A percentile compares a stretch with the other conserved stretches of the same genome.
Evolutionary conservation across 2,888 invertebrate species (phyloP).

Genomic region (Aethes cnicana): DNA sequence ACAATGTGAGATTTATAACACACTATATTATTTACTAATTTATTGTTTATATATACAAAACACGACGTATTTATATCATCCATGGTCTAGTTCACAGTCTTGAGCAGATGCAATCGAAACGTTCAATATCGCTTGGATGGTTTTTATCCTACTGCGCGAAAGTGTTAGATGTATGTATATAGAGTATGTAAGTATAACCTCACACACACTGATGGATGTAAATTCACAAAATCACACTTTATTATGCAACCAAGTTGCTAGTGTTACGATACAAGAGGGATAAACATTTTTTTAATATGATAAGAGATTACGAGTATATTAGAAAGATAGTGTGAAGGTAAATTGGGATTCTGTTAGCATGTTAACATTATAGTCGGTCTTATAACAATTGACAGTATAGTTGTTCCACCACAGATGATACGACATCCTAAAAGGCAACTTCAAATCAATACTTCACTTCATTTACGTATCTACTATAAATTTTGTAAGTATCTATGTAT

Average conservation of each 20-base stretch:
- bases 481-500: constrained; percentile 28
- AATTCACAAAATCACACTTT: too few species aligned
- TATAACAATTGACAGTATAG: constrained; percentile 29
- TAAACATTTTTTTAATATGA: not conserved
- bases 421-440: constrained; percentile 49
- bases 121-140: too few species aligned
- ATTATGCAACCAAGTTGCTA: too few species aligned
- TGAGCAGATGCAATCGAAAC: constrained; percentile 3
- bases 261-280: too few species aligned
- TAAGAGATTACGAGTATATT: not conserved
- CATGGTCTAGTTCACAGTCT: constrained; percentile 32
- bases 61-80: constrained; percentile 41
- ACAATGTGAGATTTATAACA: constrained; percentile 52
- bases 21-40: constrained; percentile 46
- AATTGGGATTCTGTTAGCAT: constrained; percentile 5
- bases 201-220: too few species aligned
- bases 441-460: constrained; percentile 39
- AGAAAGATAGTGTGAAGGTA: not conserved
- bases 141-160: too few species aligned
- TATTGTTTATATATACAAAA: constrained; percentile 48
- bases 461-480: constrained; percentile 32
- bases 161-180: too few species aligned
- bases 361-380: constrained; percentile 7
- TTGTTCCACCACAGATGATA: constrained; percentile 37
- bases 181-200: too few species aligned